phyloP scores from a whole-genome alignment of 2,113 vertebrate genomes.

The Naja naja region DNA sequence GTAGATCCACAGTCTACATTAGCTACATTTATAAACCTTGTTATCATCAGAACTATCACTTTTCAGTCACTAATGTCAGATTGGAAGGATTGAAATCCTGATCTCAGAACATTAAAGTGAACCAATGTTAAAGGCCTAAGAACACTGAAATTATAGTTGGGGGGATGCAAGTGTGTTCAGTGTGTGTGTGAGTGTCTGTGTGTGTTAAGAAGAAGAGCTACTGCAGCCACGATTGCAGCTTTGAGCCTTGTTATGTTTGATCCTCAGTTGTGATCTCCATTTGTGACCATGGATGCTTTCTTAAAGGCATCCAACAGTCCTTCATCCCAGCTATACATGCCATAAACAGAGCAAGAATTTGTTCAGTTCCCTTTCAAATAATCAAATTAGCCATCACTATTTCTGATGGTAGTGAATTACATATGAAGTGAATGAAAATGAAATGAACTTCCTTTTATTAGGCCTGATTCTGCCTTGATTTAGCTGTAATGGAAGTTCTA shows the following conservation, averaged over 20 bases:
- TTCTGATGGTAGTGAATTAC: not conserved
- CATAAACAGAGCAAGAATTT: not conserved
- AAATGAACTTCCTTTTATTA: not conserved
- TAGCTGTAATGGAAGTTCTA: not conserved
- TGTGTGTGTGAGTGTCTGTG: too few relatives aligned
- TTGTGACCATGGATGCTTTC: not conserved
- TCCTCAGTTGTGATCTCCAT: not conserved
- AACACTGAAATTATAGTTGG: not conserved
- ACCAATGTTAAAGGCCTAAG: not conserved
- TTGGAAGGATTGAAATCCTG: not conserved
- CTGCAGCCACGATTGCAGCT: not conserved
- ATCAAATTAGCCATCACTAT: not conserved
- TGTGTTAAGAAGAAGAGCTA: not conserved
- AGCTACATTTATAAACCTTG: not conserved
- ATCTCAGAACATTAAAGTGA: not conserved
- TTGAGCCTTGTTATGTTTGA: not conserved
- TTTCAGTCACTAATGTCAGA: not conserved
- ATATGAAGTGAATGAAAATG: not conserved
- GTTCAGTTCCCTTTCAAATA: not conserved
- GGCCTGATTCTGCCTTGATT: not conserved
- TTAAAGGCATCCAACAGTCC: not conserved
- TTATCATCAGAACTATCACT: not conserved
- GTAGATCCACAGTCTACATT: not conserved
- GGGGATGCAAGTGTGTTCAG: too few relatives aligned
- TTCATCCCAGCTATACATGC: not conserved